Evolutionary conservation across 2,797 vertebrate genomes (phyloP).

Genomic region (Delichon dasypus): DNA sequence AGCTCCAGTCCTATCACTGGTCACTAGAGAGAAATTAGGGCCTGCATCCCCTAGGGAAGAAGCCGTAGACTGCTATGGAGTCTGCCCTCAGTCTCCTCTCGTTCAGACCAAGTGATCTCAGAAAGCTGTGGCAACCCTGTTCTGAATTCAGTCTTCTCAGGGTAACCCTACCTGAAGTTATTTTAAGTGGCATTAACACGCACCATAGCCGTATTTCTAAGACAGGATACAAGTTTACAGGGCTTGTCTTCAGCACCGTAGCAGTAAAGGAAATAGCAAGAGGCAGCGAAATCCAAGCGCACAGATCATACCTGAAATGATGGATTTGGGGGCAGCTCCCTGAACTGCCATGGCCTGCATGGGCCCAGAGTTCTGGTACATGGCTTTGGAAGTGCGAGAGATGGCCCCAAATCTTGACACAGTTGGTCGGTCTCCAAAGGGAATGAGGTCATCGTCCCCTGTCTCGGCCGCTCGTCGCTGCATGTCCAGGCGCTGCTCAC

Average conservation of each 20-base stretch:
- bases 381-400: slow-evolving; percentile 93
- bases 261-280: not conserved
- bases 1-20: not conserved
- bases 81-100: not conserved
- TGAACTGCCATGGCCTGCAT: slow-evolving; percentile 87
- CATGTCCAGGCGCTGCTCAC: slow-evolving; percentile 88
- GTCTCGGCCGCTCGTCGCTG: slow-evolving; percentile 89
- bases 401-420: slow-evolving; percentile 98
- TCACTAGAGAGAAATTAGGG: not conserved
- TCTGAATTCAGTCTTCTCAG: not conserved
- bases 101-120: not conserved
- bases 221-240: not conserved
- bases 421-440: slow-evolving; percentile 94
- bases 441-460: slow-evolving; percentile 97
- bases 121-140: not conserved
- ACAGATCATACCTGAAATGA: slow-evolving; percentile 72
- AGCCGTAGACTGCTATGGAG: not conserved
- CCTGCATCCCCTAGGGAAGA: fast-evolving
- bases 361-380: slow-evolving; percentile 91
- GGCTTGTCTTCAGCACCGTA: not conserved
- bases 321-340: slow-evolving; percentile 79
- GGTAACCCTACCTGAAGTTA: not conserved
- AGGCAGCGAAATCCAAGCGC: not conserved
- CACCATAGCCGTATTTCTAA: not conserved
- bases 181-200: not conserved